Evolutionary conservation across 2,113 vertebrate species (phyloP), one percentile per base, ranked within the genome.

Genomic region (Larimichthys polyactis): DNA sequence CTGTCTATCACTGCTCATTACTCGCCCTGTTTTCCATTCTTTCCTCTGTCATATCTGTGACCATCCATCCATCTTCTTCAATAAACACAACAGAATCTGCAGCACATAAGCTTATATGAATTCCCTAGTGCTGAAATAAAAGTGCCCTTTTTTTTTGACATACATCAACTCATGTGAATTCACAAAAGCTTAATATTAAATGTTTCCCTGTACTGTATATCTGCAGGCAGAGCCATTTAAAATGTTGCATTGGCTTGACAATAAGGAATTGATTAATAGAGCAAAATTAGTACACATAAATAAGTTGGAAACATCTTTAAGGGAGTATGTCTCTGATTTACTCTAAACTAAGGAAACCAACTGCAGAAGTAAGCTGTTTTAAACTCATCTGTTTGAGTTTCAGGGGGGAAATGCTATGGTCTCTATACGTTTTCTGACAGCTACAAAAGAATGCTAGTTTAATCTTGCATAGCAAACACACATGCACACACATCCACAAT

Each of bases 1-100:
- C 75, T 88, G 91, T 93, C 92, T 79, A 91, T 93, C 92, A 91
- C 79, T 68, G 82, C 84, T 90, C 85, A 91, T 92, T 90, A 90
- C 63, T 60, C 67, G 69, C 57, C 55, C 74, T 16, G 4, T 62
- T 85, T 82, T 87, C 81, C 79, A 84, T 66, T 90, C 83, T 52
- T 71, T 64, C 69, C 74, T 75, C 83, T 75, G 67, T 86, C 87
- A 85, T 83, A 79, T 71, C 67, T 79, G 84, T 36, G 64, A 82
- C 64, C 52, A 67, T 91, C 79, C 86, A 90, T 91, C 87, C 79
- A 75, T 90, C 89, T 86, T 90, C 82, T 77, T 83, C 74, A 88
- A 62, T 49, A 74, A 74, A 66, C 72, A 80, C 48, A 88, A 82
- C 66, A 79, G 66, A 87, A 70, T 58, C 40, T 8, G 59, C 20